A percentile compares a stretch with the other conserved stretches of the same genome.
phyloP scores from a whole-genome alignment of 2,888 invertebrate genomes.

The Parascotia fuliginaria region DNA sequence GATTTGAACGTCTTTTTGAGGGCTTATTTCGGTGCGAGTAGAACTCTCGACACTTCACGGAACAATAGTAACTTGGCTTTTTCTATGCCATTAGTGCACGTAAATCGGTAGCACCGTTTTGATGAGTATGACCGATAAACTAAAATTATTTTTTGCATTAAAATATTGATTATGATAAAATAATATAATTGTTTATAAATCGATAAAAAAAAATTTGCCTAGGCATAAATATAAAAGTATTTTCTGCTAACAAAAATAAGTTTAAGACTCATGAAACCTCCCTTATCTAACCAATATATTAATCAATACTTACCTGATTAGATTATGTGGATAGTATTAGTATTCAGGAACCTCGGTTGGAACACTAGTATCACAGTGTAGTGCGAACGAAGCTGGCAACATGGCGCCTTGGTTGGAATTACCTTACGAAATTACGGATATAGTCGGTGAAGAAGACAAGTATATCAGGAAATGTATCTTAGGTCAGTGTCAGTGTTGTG shows the following conservation, averaged over 20 bases:
- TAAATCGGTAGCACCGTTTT: no score
- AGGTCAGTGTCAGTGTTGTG: conserved; percentile 62
- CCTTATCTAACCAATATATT: conserved; percentile 40
- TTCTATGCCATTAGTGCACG: no score
- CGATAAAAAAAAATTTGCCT: no score
- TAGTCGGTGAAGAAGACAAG: conserved; percentile 70
- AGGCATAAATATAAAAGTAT: no score
- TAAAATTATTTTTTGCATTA: no score
- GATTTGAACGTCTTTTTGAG: no score
- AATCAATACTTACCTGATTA: conserved; percentile 59
- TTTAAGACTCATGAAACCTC: background rate
- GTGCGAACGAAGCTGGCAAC: conserved; percentile 21
- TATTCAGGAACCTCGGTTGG: conserved; percentile 53
- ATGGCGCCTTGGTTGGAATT: conserved; percentile 71
- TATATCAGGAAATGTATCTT: conserved; percentile 70
- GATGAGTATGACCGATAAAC: no score
- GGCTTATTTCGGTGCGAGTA: no score
- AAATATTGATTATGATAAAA: no score
- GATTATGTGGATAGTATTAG: conserved; percentile 44
- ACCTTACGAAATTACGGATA: conserved; percentile 68
- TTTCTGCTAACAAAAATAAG: background rate
- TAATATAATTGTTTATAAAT: no score
- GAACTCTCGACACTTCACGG: no score
- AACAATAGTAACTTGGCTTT: no score
- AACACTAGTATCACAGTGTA: conserved; percentile 44